A percentile compares a stretch with the other conserved stretches of the same genome.
Evolutionary conservation across 2,888 invertebrate species (phyloP).

Genomic region (Eutolmus rufibarbis): DNA sequence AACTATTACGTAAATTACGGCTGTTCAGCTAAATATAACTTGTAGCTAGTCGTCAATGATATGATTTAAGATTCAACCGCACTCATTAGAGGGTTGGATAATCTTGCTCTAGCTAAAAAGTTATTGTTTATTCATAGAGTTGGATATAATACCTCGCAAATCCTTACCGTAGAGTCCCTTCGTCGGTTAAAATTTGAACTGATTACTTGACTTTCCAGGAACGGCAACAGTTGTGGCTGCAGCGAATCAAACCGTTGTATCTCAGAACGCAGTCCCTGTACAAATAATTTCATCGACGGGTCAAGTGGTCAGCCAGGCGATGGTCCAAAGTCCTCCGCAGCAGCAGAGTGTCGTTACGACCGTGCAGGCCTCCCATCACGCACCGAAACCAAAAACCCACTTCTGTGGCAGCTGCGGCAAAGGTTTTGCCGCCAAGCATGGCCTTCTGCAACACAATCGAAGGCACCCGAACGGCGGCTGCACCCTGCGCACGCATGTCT

Average conservation of each 20-base stretch:
- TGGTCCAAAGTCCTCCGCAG: constrained; percentile 61
- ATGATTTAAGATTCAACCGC: too few relatives aligned
- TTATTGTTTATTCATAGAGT: too few relatives aligned
- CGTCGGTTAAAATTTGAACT: constrained; percentile 27
- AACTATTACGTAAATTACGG: too few relatives aligned
- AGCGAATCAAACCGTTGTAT: constrained; percentile 61
- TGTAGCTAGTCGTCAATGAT: too few relatives aligned
- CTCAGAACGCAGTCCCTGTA: constrained; percentile 62
- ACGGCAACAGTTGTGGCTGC: constrained; percentile 59
- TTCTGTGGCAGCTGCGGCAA: constrained; percentile 82
- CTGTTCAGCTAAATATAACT: too few relatives aligned
- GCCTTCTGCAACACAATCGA: constrained; percentile 79
- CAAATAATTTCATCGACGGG: constrained; percentile 64
- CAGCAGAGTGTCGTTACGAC: constrained; percentile 57
- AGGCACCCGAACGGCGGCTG: constrained; percentile 82
- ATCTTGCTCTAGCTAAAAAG: too few relatives aligned
- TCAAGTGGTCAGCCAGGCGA: constrained; percentile 62
- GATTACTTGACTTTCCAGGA: constrained; percentile 19
- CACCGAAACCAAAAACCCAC: constrained; percentile 74
- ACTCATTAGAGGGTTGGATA: too few relatives aligned
- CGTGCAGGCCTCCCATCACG: neutral
- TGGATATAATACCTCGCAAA: neutral
- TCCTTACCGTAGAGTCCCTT: neutral
- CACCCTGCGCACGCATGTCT: constrained; percentile 79
- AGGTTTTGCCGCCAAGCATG: constrained; percentile 84